phyloP scores from a whole-genome alignment of 2,113 vertebrate species.

The Dolichallabes microphthalmus region DNA sequence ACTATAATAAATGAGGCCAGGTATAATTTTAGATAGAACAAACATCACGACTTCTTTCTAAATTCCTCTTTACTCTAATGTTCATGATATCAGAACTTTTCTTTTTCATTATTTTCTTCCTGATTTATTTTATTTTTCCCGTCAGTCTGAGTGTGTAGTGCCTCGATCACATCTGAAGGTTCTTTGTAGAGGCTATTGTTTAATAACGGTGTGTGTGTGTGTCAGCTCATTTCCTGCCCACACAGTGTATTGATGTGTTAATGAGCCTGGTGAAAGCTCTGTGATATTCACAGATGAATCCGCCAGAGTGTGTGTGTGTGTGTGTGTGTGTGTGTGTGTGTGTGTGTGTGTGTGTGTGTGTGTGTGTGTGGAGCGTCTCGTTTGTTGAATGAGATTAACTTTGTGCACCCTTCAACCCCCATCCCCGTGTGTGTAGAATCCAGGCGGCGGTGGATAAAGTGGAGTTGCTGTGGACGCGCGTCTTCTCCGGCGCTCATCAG shows the following conservation, averaged over 20 bases:
- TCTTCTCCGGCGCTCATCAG: conserved; percentile 61
- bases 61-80: not conserved
- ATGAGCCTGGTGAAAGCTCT: not conserved
- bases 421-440: conserved; percentile 59
- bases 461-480: conserved; percentile 71
- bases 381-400: not conserved
- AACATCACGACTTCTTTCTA: too few species aligned
- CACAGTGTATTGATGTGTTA: not conserved
- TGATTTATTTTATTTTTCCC: too few species aligned
- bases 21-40: too few species aligned
- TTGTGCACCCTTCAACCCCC: too few species aligned
- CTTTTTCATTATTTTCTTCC: too few species aligned
- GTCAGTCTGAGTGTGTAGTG: not conserved
- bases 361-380: not conserved
- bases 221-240: not conserved
- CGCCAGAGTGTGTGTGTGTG: not conserved
- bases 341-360: not conserved
- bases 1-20: too few species aligned
- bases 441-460: conserved; percentile 70
- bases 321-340: not conserved
- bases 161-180: not conserved
- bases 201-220: not conserved
- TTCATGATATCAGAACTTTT: too few species aligned
- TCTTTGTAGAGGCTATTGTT: not conserved
- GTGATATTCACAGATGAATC: not conserved